Percentiles rank a stretch among this genome's conserved stretches.
These are phyloP conservation scores for Xerus rutilus DNA, from an alignment of 2,797 vertebrate species.

Conservation along the genomic window DNA sequence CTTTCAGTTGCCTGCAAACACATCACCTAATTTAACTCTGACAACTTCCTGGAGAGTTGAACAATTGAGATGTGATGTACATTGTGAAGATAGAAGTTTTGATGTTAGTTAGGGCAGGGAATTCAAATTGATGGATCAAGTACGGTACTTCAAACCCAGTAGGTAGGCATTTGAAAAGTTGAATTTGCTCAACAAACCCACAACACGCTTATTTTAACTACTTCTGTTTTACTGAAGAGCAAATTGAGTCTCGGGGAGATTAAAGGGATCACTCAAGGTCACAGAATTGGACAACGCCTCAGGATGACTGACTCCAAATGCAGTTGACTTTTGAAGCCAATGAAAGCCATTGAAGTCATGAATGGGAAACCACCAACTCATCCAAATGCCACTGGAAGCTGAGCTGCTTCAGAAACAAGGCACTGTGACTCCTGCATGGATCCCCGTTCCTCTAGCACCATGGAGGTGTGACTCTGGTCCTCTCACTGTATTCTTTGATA, in stretches of 20 bases:
- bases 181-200: neutral
- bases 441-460: neutral
- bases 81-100: neutral
- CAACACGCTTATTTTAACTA: neutral
- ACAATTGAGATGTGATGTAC: neutral
- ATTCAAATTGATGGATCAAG: neutral
- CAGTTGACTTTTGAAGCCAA: constrained; percentile 19
- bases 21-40: constrained; percentile 29
- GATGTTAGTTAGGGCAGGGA: neutral
- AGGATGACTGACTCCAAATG: neutral
- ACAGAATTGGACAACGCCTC: neutral
- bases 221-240: constrained; percentile 27
- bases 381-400: neutral
- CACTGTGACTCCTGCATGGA: neutral
- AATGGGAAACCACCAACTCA: neutral
- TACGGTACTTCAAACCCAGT: neutral
- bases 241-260: neutral
- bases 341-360: neutral
- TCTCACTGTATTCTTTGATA: neutral
- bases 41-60: neutral
- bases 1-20: neutral
- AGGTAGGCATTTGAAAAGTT: neutral
- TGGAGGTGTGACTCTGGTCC: neutral
- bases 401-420: neutral
- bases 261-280: neutral